These are phyloP conservation scores for Rhinogobio ventralis DNA, from an alignment of 2,797 vertebrate species.

Conservation along the genomic window DNA sequence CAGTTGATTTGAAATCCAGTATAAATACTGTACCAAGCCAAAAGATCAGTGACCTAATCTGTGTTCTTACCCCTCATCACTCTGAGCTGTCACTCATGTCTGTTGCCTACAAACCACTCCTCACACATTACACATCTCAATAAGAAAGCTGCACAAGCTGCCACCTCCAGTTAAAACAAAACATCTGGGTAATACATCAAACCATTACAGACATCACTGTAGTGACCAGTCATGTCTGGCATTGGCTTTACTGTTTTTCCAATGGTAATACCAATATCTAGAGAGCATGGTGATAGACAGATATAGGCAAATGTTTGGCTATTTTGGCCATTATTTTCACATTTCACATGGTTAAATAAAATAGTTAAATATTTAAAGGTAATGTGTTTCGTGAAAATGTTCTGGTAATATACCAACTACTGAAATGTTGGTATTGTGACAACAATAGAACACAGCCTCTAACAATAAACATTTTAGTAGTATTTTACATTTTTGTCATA, in stretches of 20 bases:
- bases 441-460: neutral
- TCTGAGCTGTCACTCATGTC: slow-evolving; percentile 17
- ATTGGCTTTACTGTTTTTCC: neutral
- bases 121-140: neutral
- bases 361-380: neutral
- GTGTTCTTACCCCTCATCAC: slow-evolving; percentile 1
- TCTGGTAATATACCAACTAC: neutral
- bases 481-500: neutral
- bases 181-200: neutral
- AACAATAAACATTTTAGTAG: neutral
- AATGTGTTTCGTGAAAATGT: neutral
- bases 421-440: neutral
- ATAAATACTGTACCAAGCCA: neutral
- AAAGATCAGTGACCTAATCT: neutral
- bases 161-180: slow-evolving; percentile 5
- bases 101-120: slow-evolving; percentile 32
- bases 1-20: neutral
- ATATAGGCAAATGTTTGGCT: neutral
- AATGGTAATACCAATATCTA: neutral
- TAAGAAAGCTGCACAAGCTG: slow-evolving; percentile 9
- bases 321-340: neutral
- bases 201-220: neutral
- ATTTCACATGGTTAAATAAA: neutral
- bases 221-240: neutral
- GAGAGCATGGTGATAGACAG: neutral